phyloP scores from a whole-genome alignment of 2,797 vertebrate species.

The Falco novaeseelandiae region DNA sequence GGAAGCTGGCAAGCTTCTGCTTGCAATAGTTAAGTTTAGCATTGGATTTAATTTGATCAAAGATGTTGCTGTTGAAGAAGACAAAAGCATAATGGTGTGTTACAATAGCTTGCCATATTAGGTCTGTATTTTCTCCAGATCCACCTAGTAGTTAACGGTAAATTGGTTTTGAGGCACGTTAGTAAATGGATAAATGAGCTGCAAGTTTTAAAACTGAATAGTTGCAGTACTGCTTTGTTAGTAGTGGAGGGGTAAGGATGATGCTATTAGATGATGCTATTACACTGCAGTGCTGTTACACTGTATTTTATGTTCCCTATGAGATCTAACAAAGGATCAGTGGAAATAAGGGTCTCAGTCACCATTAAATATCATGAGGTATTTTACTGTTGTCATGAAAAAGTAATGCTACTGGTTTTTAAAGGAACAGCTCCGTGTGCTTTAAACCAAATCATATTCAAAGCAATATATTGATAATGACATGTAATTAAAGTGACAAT shows the following conservation, averaged over 20 bases:
- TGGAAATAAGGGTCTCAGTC: neutral
- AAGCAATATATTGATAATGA: neutral
- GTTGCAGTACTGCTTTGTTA: neutral
- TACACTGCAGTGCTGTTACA: neutral
- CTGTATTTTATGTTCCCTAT: neutral
- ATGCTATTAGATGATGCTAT: neutral
- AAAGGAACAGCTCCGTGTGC: neutral
- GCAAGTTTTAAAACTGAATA: neutral
- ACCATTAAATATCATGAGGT: neutral
- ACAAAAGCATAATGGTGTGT: neutral
- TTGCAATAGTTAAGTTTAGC: neutral
- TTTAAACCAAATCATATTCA: neutral
- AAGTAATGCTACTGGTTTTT: neutral
- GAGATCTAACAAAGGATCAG: neutral
- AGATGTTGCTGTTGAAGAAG: neutral
- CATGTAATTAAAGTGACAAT: neutral
- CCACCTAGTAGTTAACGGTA: neutral
- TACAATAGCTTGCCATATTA: neutral
- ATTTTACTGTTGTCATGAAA: neutral
- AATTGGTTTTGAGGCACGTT: neutral
- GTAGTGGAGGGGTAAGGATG: neutral
- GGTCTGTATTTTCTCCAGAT: neutral
- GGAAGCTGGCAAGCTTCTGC: neutral
- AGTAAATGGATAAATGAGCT: conserved; percentile 15
- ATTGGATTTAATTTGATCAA: neutral